Percentiles rank a stretch among this genome's conserved stretches.
These are phyloP conservation scores for Pseudorasbora parva DNA, from an alignment of 2,113 vertebrate genomes.

Conservation along the genomic window DNA sequence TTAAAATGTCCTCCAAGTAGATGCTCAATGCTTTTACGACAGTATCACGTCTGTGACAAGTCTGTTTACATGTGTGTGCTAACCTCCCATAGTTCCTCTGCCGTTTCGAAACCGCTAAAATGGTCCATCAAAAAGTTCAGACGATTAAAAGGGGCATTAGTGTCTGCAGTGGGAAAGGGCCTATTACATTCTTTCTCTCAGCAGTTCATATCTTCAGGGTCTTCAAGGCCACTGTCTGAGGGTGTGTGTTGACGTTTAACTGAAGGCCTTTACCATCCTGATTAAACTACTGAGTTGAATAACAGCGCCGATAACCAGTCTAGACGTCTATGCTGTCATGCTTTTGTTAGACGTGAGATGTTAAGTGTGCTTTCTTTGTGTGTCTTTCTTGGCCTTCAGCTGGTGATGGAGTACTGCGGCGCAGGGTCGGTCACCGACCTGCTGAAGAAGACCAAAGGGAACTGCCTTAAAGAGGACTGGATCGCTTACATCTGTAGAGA, in stretches of 20 bases:
- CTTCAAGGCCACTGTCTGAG: neutral
- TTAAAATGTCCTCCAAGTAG: too few species aligned
- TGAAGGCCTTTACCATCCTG: neutral
- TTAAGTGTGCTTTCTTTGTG: neutral
- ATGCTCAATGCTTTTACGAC: too few species aligned
- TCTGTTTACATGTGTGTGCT: too few species aligned
- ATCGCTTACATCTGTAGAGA: constrained; percentile 80
- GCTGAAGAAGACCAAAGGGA: constrained; percentile 81
- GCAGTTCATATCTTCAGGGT: neutral
- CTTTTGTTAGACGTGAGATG: neutral
- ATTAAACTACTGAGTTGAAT: constrained; percentile 1
- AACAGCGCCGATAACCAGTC: neutral
- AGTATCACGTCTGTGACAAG: too few species aligned
- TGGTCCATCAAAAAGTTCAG: too few species aligned
- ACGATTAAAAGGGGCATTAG: too few species aligned
- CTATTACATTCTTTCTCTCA: neutral
- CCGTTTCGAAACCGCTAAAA: too few species aligned
- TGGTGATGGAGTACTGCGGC: constrained; percentile 81
- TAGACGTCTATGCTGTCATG: neutral
- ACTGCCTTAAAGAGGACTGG: constrained; percentile 79
- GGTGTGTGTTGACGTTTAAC: neutral
- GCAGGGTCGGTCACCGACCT: constrained; percentile 79
- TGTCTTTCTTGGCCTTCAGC: constrained; percentile 54
- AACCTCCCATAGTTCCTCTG: too few species aligned
- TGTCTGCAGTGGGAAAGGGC: too few species aligned